A percentile compares a stretch with the other conserved stretches of the same genome.
Evolutionary conservation across 2,888 invertebrate species (phyloP).

Genomic region (Luffia ferchaultella): DNA sequence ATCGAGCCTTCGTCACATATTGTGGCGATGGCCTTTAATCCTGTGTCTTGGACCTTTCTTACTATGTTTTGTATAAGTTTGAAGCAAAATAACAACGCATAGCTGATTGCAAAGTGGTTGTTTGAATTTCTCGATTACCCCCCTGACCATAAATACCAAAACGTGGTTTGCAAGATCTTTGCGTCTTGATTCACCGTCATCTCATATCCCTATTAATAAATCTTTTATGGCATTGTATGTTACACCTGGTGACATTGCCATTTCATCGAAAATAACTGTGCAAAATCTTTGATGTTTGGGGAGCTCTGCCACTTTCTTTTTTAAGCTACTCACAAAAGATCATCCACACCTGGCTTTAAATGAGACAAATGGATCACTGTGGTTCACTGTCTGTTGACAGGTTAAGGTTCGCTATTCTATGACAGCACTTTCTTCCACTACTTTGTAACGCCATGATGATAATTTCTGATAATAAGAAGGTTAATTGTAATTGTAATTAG

Average conservation of each 20-base stretch:
- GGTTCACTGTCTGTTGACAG: too few relatives aligned
- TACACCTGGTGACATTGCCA: constrained; percentile 17
- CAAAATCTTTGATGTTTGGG: constrained; percentile 15
- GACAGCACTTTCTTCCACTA: too few relatives aligned
- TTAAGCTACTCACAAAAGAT: too few relatives aligned
- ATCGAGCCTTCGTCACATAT: constrained; percentile 22
- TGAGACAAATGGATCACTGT: too few relatives aligned
- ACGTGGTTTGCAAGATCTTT: neutral
- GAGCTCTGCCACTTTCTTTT: too few relatives aligned
- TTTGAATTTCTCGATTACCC: constrained; percentile 19
- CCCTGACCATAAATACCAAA: constrained; percentile 12
- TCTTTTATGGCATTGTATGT: constrained; percentile 18
- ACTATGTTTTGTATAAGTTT: constrained; percentile 12
- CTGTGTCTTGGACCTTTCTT: constrained; percentile 8
- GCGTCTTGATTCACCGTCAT: neutral
- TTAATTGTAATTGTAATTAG: too few relatives aligned
- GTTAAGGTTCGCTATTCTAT: too few relatives aligned
- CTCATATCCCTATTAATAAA: constrained; percentile 18
- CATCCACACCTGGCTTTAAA: too few relatives aligned
- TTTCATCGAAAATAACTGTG: constrained; percentile 20
- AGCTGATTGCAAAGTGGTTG: constrained; percentile 14
- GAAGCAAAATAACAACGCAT: constrained; percentile 5
- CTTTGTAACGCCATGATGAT: too few relatives aligned
- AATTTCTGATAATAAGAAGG: too few relatives aligned
- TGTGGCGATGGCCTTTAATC: constrained; percentile 18